A percentile compares a stretch with the other conserved stretches of the same genome.
Evolutionary conservation across 1,140 invertebrate genomes (phyloP).

Genomic region (Phthorimaea operculella): DNA sequence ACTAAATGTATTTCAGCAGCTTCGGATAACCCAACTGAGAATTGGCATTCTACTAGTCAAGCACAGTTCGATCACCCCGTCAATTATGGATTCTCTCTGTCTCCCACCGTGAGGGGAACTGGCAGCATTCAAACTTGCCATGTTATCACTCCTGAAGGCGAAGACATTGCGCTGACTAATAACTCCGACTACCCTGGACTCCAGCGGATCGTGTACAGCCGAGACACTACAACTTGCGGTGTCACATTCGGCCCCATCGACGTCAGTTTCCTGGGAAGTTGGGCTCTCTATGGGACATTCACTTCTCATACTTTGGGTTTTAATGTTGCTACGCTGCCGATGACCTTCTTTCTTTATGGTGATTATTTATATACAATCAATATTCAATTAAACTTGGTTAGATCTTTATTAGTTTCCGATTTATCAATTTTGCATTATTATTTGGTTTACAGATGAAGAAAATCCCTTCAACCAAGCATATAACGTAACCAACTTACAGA

Average conservation of each 20-base stretch:
- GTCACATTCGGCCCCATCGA: conserved; percentile 15
- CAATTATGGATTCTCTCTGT: conserved; percentile 11
- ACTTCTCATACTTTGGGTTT: neutral
- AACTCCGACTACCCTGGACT: conserved; percentile 13
- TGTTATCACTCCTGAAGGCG: conserved; percentile 21
- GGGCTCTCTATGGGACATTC: conserved; percentile 21
- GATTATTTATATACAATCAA: conserved; percentile 9
- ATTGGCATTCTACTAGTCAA: conserved; percentile 2
- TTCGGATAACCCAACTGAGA: conserved; percentile 1
- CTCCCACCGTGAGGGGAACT: conserved; percentile 7
- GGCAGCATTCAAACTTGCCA: conserved; percentile 14
- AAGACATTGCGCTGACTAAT: conserved; percentile 18
- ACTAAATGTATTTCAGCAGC: conserved; percentile 11
- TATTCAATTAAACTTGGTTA: too few species aligned
- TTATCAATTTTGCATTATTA: neutral
- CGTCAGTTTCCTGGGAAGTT: conserved; percentile 16
- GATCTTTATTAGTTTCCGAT: too few species aligned
- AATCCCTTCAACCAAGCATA: conserved; percentile 23
- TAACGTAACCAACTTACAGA: conserved; percentile 17
- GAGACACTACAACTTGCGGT: conserved; percentile 9
- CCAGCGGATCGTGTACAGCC: neutral
- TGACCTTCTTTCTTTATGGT: conserved; percentile 22
- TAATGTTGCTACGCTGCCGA: conserved; percentile 13
- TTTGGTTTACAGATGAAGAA: conserved; percentile 17
- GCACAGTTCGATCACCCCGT: conserved; percentile 13